Base-by-base conservation (phyloP, 2,888 invertebrate genomes). In the Noctua comes region DNA sequence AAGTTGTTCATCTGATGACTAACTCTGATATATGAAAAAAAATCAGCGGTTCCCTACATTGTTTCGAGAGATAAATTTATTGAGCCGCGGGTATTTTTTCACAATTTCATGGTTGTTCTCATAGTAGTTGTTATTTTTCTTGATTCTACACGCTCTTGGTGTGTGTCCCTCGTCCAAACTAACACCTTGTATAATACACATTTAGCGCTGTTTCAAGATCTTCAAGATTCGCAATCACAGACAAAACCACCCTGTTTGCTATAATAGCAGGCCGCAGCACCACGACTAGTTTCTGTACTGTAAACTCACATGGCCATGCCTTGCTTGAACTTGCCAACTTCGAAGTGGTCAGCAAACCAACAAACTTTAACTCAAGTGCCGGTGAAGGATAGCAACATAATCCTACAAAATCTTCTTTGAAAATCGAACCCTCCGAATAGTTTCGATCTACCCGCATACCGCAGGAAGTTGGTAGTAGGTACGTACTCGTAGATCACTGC, bases 381-480 rank as follows among this genome's bases (percentile, higher is more conserved):
- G 31, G 27, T 3, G 5, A 46, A 31, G n/a, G n/a, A 66, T n/a
- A n/a, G 43, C 3, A 54, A 57, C n/a, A 24, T 64, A 65, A 79
- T 36, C 31, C 8, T 24, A 6, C 13, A 18, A 48, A 36, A 18
- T 40, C 16, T 57, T 21, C 43, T 43, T 81, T 68, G 27, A 62
- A 54, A 75, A 68, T 31, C 7, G 18, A 68, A 62, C 62, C 16
- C 54, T 1, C 21, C 62, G 7, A n/a, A 54, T 24, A 54, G 46
- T 10, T 27, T 73, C 2, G 18, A 62, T 36, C 5, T 66, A 82
- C n/a, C 76, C 71, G 36, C 54, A 76, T 16, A 36, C 40, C 57
- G 11, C 66, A 62, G n/a, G 54, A 73, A 68, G 27, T 73, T 36
- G 36, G 46, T 16, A n/a, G 65, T 66, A 43, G 31, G 31, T 31